Evolutionary conservation across 2,113 vertebrate genomes (phyloP), one percentile per base, ranked within the genome.

Genomic region (Siphamia tubifer): DNA sequence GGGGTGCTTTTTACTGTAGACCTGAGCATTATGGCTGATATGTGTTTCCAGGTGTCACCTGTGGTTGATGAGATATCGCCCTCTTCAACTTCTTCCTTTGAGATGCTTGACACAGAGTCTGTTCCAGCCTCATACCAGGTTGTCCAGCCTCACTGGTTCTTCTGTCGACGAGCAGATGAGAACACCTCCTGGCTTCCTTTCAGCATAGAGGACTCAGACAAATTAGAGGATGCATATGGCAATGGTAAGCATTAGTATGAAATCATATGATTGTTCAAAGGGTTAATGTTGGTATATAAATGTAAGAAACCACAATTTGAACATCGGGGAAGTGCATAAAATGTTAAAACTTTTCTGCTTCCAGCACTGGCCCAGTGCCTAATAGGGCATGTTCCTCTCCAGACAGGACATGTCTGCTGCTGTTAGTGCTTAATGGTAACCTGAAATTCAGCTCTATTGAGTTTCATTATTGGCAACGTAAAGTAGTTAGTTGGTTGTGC

Each of bases 71-170:
- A 79, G 52, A 77, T 38, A 9, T 86, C 87, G 36, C 84, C 90
- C 32, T 87, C 77, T 19, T 88, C 84, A 11, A 52, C 81, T 0
- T 88, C 71, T 8, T 88, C 87, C 53, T 91, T 85, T 24, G 88
- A 91, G 74, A 74, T 86, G 53, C 58, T 90, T 8, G 85, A 87
- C 70, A 78, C 70, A 71, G 87, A 90, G 39, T 44, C 82, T 0
- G 68, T 44, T 17, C 84, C 77, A 4, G 62, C 73, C 54, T 79
- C 88, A 30, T 98, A 97, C 47, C 92, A 93, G 38, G 82, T 92
- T 0, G 94, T 99, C 23, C 90, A 69, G 40, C 94, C 95, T 28
- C 96, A 99, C 79, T 99, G 97, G 97, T 99, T 97, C 74, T 94
- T 93, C 82, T 92, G 94, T 90, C 92, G 86, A 74, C 84, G 73